Conservation (phyloP, 1,140 invertebrate species). For the Papilio xuthus region DNA sequence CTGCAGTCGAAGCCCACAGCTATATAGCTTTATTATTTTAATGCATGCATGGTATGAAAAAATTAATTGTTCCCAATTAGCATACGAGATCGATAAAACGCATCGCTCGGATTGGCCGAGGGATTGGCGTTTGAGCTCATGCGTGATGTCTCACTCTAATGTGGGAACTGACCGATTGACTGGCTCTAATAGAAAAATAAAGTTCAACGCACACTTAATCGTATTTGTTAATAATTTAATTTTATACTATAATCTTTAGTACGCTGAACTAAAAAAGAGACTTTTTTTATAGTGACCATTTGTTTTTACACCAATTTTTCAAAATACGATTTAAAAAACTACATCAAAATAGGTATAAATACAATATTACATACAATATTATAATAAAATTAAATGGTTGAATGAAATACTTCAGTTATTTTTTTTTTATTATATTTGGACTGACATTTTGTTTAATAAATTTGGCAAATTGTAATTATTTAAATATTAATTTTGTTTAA, state of each 20-base stretch:
- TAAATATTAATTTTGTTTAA: conserved; percentile 19
- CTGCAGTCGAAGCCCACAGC: no score
- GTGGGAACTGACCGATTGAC: conserved; percentile 63
- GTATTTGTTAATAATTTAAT: neutral
- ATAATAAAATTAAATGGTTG: no score
- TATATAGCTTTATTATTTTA: neutral
- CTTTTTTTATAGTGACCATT: no score
- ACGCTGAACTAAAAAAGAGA: no score
- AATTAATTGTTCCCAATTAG: conserved; percentile 35
- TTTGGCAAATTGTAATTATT: neutral
- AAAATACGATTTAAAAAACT: no score
- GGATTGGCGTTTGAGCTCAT: conserved; percentile 45
- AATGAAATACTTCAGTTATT: no score
- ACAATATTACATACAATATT: no score
- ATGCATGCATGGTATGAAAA: conserved; percentile 4
- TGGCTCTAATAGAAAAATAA: conserved; percentile 66
- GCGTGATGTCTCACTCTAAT: conserved; percentile 70
- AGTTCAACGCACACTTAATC: conserved; percentile 43
- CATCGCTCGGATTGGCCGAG: conserved; percentile 47
- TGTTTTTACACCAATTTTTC: no score
- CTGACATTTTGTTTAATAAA: no score
- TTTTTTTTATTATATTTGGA: no score
- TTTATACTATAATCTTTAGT: no score
- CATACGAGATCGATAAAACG: conserved; percentile 44
- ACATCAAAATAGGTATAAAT: no score